phyloP scores from a whole-genome alignment of 2,888 invertebrate species.

The Epirrita christyi region DNA sequence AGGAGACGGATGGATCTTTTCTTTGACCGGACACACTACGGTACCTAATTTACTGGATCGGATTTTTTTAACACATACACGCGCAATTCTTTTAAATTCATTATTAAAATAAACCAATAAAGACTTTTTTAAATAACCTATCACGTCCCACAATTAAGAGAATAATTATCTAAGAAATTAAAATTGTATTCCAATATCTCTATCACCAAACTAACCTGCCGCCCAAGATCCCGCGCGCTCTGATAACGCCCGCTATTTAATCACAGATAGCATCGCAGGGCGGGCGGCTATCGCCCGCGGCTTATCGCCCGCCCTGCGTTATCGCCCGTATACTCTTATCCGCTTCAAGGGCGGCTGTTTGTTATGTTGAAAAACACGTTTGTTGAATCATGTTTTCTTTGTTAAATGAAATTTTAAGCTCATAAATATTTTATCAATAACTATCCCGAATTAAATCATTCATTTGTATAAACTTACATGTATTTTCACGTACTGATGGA shows the following conservation, averaged over 20 bases:
- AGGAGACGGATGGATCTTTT: too few relatives aligned
- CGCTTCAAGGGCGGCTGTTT: constrained; percentile 55
- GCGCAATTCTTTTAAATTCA: too few relatives aligned
- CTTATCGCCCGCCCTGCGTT: constrained; percentile 65
- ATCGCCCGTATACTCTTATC: constrained; percentile 69
- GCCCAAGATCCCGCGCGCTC: constrained; percentile 61
- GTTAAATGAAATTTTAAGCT: background rate
- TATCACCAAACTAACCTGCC: constrained; percentile 49
- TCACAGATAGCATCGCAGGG: constrained; percentile 76
- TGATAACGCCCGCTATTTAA: constrained; percentile 77
- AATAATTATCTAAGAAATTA: too few relatives aligned
- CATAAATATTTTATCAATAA: background rate
- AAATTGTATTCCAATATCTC: constrained; percentile 24
- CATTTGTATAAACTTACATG: too few relatives aligned
- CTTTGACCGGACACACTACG: too few relatives aligned
- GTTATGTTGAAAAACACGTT: constrained; percentile 25
- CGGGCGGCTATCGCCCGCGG: constrained; percentile 69
- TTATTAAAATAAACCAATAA: too few relatives aligned
- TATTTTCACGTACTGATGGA: too few relatives aligned
- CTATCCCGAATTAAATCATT: too few relatives aligned
- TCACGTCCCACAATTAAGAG: too few relatives aligned
- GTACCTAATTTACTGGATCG: too few relatives aligned
- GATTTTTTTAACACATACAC: too few relatives aligned
- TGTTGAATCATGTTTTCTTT: constrained; percentile 16
- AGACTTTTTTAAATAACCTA: too few relatives aligned